Evolutionary conservation across 2,888 invertebrate genomes (phyloP).

Genomic region (Lottia scabra): DNA sequence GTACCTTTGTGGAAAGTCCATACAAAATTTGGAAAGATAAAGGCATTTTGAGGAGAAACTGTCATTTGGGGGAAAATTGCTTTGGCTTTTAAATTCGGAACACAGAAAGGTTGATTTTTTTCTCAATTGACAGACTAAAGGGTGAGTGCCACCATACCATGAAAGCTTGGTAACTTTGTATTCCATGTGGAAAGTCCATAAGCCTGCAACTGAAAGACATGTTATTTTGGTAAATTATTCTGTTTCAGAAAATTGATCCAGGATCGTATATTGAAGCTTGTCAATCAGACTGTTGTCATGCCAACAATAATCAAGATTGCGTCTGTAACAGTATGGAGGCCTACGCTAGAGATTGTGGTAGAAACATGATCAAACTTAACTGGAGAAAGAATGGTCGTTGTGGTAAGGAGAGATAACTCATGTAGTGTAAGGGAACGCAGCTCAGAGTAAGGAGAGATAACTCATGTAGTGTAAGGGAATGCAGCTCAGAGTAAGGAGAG

Average conservation of each 20-base stretch:
- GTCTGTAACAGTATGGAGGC: conserved; percentile 81
- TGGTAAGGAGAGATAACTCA: conserved; percentile 76
- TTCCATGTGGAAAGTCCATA: too few relatives aligned
- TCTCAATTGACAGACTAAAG: too few relatives aligned
- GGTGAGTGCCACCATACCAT: too few relatives aligned
- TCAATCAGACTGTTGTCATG: conserved; percentile 82
- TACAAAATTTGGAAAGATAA: too few relatives aligned
- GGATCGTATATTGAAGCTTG: conserved; percentile 80
- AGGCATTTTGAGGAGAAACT: too few relatives aligned
- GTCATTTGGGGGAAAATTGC: too few relatives aligned
- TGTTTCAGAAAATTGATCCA: conserved; percentile 76
- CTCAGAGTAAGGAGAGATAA: conserved; percentile 78
- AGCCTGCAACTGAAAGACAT: too few relatives aligned
- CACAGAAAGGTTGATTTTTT: too few relatives aligned
- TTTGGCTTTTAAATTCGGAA: too few relatives aligned
- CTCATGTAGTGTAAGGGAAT: background rate
- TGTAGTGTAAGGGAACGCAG: background rate
- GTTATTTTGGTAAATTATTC: background rate
- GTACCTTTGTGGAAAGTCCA: too few relatives aligned
- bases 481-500: conserved; percentile 82
- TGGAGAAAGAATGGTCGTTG: conserved; percentile 87
- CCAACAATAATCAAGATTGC: conserved; percentile 69
- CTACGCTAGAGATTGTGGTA: conserved; percentile 82
- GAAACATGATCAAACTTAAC: conserved; percentile 70
- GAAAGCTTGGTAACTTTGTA: too few relatives aligned